Evolutionary conservation across 2,888 invertebrate species (phyloP).

Genomic region (Xestobium rufovillosum): DNA sequence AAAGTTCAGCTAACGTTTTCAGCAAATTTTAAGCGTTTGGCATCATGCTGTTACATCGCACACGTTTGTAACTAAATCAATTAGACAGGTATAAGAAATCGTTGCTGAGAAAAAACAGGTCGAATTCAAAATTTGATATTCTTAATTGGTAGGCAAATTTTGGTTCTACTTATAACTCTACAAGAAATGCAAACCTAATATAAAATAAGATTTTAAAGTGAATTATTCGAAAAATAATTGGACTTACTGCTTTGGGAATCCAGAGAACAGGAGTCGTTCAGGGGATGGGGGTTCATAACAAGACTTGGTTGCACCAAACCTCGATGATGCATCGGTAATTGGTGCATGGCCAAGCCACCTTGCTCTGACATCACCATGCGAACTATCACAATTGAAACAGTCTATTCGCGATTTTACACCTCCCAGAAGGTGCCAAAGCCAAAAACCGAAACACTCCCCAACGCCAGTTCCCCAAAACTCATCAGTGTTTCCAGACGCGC

Average conservation of each 20-base stretch:
- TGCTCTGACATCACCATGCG: constrained; percentile 60
- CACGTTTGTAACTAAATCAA: no score
- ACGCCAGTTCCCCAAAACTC: constrained; percentile 12
- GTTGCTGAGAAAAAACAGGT: no score
- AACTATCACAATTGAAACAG: constrained; percentile 34
- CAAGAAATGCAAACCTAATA: no score
- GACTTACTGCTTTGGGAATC: constrained; percentile 41
- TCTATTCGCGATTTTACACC: constrained; percentile 24
- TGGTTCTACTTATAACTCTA: no score
- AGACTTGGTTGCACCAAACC: constrained; percentile 54
- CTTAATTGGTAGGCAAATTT: no score
- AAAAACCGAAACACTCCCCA: constrained; percentile 6
- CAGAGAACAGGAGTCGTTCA: constrained; percentile 37
- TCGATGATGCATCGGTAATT: constrained; percentile 50
- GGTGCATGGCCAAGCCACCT: constrained; percentile 59
- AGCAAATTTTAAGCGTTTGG: no score
- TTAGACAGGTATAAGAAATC: no score
- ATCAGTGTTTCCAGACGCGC: constrained; percentile 3
- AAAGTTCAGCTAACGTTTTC: no score
- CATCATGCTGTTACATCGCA: no score
- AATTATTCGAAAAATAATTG: no score
- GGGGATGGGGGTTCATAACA: constrained; percentile 50
- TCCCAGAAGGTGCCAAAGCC: constrained; percentile 11
- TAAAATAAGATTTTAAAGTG: no score
- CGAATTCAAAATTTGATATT: no score